Percentiles rank a stretch among this genome's conserved stretches.
These are phyloP conservation scores for Tethea ocularis DNA, from an alignment of 2,888 invertebrate species.

Conservation along the genomic window DNA sequence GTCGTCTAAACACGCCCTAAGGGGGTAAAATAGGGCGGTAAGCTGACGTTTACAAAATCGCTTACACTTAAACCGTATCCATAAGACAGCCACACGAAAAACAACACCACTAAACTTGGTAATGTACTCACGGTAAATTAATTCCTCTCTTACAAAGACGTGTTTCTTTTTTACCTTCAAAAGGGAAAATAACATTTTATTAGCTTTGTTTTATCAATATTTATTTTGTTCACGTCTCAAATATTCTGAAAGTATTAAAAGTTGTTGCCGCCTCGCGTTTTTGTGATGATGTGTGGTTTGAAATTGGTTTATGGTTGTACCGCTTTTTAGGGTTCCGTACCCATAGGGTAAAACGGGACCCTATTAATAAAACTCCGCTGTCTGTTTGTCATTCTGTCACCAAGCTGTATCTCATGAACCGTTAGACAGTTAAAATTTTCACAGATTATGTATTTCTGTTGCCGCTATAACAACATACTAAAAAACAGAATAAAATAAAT, in stretches of 20 bases:
- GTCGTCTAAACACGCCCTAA: too few species aligned
- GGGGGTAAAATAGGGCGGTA: too few species aligned
- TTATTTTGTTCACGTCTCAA: slow-evolving; percentile 5
- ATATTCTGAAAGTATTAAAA: not conserved
- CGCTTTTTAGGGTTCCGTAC: too few species aligned
- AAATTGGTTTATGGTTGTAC: too few species aligned
- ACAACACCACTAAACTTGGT: slow-evolving; percentile 47
- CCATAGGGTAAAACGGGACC: too few species aligned
- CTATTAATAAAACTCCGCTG: too few species aligned
- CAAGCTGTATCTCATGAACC: too few species aligned
- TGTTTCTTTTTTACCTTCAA: slow-evolving; percentile 14
- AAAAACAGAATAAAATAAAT: too few species aligned
- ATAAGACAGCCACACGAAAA: slow-evolving; percentile 34
- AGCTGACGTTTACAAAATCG: slow-evolving; percentile 17
- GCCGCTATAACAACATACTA: too few species aligned
- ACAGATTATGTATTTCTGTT: too few species aligned
- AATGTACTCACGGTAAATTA: slow-evolving; percentile 61
- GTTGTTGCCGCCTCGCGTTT: not conserved
- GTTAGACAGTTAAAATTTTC: too few species aligned
- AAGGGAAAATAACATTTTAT: slow-evolving; percentile 15
- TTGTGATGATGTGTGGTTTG: not conserved
- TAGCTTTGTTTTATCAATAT: slow-evolving; percentile 9
- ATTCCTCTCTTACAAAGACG: slow-evolving; percentile 46
- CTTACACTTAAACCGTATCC: slow-evolving; percentile 30
- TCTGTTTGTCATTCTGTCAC: too few species aligned